Base-by-base conservation (phyloP, 37 sponge, comb jelly and placozoan species). In the Axinella damicornis region DNA sequence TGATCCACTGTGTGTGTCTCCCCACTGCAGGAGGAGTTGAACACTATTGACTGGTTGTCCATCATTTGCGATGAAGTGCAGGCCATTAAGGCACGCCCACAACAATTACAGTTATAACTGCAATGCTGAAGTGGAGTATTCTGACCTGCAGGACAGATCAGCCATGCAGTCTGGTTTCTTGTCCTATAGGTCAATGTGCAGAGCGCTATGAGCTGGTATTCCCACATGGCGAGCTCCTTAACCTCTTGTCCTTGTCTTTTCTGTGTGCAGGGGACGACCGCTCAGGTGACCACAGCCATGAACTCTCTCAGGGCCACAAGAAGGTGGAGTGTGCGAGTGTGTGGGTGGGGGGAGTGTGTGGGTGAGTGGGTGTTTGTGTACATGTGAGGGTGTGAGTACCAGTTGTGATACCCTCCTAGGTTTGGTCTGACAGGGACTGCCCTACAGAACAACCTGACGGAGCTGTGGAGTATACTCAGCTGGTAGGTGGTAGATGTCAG, bases 401-500 rank as follows among this genome's bases (percentile, higher is more conserved):
- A n/a, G n/a, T 27, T 53, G 57, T 30, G 16, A 69, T 69, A 25
- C 27, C 30, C 65, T 34, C 20, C 15, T 69, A 79, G 87, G 52
- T 66, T 76, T 83, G 89, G 83, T 34, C 34, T 88, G 57, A 83
- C 89, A 52, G 89, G 89, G 18, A 88, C 89, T 46, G 83, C 83
- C 69, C 53, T 88, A 18, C 89, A 88, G 71, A 88, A 88, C 53
- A 66, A 65, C 36, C 52, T 88, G 4, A 53, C 32, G 14, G 91
- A 90, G 57, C 69, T 90, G 24, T 90, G 91, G 91, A 70, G 31
- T 58, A 58, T 90, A 17, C 35, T 90, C 18, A 83, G 85, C 30
- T 90, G 91, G 91, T 87, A 73, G 67, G 28, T 46, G n/a, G n/a
- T n/a, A n/a, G n/a, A n/a, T n/a, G n/a, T n/a, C n/a, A n/a, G n/a